Percentiles rank a stretch among this genome's conserved stretches.
Conservation (phyloP, 37 sponge, comb jelly and placozoan genomes). For the Haliclona indistincta region DNA sequence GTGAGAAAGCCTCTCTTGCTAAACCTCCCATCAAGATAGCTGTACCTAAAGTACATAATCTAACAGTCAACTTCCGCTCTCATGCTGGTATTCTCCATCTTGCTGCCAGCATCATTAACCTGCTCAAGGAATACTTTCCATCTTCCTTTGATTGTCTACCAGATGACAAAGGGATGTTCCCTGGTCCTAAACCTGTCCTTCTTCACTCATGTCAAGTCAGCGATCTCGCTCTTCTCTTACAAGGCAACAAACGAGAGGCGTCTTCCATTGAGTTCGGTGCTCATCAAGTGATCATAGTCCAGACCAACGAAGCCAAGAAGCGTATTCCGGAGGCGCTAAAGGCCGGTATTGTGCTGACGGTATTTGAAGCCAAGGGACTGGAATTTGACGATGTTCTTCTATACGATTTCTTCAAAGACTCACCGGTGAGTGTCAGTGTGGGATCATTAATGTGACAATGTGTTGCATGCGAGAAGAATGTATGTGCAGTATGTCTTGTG, state of each 20-base stretch:
- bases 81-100: constrained; percentile 79
- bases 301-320: constrained; percentile 69
- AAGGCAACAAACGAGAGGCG: constrained; percentile 62
- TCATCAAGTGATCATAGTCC: constrained; percentile 81
- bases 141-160: constrained; percentile 66
- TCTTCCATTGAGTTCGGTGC: constrained; percentile 92
- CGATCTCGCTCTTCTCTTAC: constrained; percentile 75
- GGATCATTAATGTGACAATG: too few relatives aligned
- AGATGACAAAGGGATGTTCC: constrained; percentile 73
- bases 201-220: constrained; percentile 47
- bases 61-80: constrained; percentile 77
- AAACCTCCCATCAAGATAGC: background rate
- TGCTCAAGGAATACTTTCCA: constrained; percentile 61
- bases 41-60: constrained; percentile 26
- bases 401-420: constrained; percentile 87
- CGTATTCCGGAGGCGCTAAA: constrained; percentile 54
- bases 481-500: too few relatives aligned
- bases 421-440: constrained; percentile 66
- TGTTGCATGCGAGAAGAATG: too few relatives aligned
- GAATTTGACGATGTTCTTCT: constrained; percentile 92
- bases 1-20: background rate
- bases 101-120: constrained; percentile 73
- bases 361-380: constrained; percentile 87
- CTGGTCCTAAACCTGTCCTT: constrained; percentile 77
- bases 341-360: constrained; percentile 75